These are phyloP conservation scores for Aphelenchoides besseyi DNA, from an alignment of 1,140 invertebrate genomes.

Conservation along the genomic window DNA sequence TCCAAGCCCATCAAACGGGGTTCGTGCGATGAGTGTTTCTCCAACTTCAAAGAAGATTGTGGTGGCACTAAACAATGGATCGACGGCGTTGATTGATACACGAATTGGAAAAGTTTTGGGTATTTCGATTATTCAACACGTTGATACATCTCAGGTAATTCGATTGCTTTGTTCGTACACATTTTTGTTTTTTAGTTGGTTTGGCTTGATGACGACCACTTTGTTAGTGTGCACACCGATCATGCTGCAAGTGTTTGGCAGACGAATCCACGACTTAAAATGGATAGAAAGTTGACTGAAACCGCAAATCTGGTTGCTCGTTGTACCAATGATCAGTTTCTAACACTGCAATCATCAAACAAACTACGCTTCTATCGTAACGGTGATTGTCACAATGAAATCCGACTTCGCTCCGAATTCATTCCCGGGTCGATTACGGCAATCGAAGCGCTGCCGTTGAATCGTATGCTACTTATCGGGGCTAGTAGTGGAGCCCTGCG, in stretches of 20 bases:
- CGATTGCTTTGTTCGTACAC: not conserved
- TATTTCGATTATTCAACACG: conserved; percentile 9
- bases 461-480: conserved; percentile 13
- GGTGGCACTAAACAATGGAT: conserved; percentile 28
- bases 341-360: conserved; percentile 5
- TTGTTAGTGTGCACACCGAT: conserved; percentile 12
- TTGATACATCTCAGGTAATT: not conserved
- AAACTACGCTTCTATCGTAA: not conserved
- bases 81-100: conserved; percentile 23
- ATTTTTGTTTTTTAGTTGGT: conserved; percentile 12
- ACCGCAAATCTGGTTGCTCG: not conserved
- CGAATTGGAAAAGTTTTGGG: conserved; percentile 33
- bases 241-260: conserved; percentile 19
- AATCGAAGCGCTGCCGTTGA: conserved; percentile 2
- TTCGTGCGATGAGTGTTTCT: conserved; percentile 25
- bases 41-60: conserved; percentile 24
- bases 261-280: conserved; percentile 12
- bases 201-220: conserved; percentile 16
- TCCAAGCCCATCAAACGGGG: not conserved
- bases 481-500: not conserved
- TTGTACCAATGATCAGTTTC: conserved; percentile 8
- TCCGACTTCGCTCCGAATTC: conserved; percentile 16
- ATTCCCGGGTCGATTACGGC: conserved; percentile 19
- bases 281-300: conserved; percentile 14
- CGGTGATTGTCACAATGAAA: conserved; percentile 15